Base-by-base conservation (phyloP, 92 coral and sea anemone genomes). In the Montipora capitata region DNA sequence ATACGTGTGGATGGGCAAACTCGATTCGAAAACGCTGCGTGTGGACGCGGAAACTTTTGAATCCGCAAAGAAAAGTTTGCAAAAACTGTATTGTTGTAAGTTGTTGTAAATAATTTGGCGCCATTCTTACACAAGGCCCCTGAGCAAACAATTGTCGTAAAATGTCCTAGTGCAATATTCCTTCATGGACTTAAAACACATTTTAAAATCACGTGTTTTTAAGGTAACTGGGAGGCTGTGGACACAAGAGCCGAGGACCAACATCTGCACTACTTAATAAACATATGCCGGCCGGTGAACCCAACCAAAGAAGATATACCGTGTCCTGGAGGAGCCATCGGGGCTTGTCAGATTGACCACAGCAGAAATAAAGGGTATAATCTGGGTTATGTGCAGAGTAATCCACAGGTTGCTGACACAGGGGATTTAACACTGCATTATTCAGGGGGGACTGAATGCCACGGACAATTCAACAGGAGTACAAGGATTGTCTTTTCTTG, bases 181-280 rank as follows among this genome's bases (percentile, higher is more conserved):
- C 35, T 27, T 27, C 35, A 27, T 27, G 35, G 35, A 27, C 35
- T 27, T 27, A 27, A 27, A 27, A 27, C 35, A 27, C 35, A 27
- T 27, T 27, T 27, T 27, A 27, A 27, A 27, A 27, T 27, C 42
- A 13, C 80, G n/a, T 66, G 7, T 86, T 65, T 45, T 62, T 14
- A 16, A 97, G 99, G 98, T 6, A 97, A 97, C 93, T 97, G 99
- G 99, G 96, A 94, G 68, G 98, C 99, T 7, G 99, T 94, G 51
- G 99, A 97, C 68, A 80, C 94, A 42, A 91, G 98, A 40, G 14
- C 92, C 15, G 7, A 82, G 44, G 76, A 95, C 72, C 91, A 79
- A 14, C 98, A 97, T 41, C 94, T 97, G 12, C 98, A 94, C 62
- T 97, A 97, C 82, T 94, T 52, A 92, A 97, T 97, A 77, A 97